Evolutionary conservation across 2,113 vertebrate species (phyloP).

Genomic region (Trichomycterus rosablanca): DNA sequence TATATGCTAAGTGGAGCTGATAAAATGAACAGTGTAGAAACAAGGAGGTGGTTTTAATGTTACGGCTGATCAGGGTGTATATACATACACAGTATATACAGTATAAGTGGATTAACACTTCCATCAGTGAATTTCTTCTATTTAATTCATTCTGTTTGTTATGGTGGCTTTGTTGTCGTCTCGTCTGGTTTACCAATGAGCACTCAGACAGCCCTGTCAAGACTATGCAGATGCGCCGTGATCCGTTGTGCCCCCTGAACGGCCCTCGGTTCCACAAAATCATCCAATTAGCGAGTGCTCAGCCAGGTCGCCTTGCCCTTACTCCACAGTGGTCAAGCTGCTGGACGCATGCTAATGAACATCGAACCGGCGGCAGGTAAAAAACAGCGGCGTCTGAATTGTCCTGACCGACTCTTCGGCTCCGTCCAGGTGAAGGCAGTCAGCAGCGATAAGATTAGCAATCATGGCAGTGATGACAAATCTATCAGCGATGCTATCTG

Average conservation of each 20-base stretch:
- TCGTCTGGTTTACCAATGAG: not conserved
- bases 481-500: not conserved
- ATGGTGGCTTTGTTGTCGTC: slow-evolving; percentile 18
- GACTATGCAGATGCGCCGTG: not conserved
- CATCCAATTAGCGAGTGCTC: slow-evolving; percentile 25
- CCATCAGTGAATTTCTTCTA: not conserved
- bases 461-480: slow-evolving; percentile 4
- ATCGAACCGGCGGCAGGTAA: not conserved
- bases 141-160: not conserved
- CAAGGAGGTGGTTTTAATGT: too few relatives aligned
- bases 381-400: slow-evolving; percentile 7
- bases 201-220: slow-evolving; percentile 14
- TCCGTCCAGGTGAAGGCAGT: not conserved
- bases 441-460: slow-evolving; percentile 8
- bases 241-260: not conserved
- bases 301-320: slow-evolving; percentile 17
- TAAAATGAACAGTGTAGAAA: too few relatives aligned
- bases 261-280: slow-evolving; percentile 7
- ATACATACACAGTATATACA: too few relatives aligned
- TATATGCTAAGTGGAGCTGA: too few relatives aligned
- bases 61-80: too few relatives aligned
- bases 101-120: too few relatives aligned
- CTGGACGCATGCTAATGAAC: slow-evolving; percentile 22
- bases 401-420: not conserved
- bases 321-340: slow-evolving; percentile 16